Evolutionary conservation across 2,888 invertebrate species (phyloP).

Genomic region (Eledona agricola): DNA sequence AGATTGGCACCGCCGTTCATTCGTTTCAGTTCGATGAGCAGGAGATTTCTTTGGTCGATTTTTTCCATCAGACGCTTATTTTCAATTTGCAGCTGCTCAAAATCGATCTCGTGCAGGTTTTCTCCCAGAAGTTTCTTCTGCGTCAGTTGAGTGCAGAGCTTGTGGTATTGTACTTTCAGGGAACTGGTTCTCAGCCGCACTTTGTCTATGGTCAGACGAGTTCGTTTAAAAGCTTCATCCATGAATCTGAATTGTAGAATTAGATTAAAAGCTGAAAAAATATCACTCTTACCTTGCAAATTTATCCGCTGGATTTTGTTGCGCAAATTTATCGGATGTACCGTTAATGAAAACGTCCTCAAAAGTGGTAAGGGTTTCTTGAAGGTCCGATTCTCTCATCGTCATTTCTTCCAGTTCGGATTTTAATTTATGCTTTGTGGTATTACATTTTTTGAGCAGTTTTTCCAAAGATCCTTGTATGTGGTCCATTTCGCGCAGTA

Average conservation of each 20-base stretch:
- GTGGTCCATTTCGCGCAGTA: conserved; percentile 38
- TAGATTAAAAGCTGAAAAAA: background rate
- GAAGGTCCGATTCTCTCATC: conserved; percentile 63
- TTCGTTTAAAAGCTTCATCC: conserved; percentile 67
- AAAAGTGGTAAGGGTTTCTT: conserved; percentile 63
- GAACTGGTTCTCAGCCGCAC: conserved; percentile 67
- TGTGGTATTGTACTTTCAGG: conserved; percentile 64
- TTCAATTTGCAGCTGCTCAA: conserved; percentile 69
- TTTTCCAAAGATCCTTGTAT: conserved; percentile 27
- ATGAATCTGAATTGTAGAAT: conserved; percentile 61
- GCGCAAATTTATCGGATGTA: conserved; percentile 65
- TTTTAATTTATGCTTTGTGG: conserved; percentile 25
- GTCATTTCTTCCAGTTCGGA: conserved; percentile 62
- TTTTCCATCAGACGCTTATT: conserved; percentile 63
- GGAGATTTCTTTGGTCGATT: conserved; percentile 65
- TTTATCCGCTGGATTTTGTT: conserved; percentile 69
- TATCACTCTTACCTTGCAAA: conserved; percentile 45
- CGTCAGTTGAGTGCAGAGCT: conserved; percentile 65
- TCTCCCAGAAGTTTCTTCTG: conserved; percentile 68
- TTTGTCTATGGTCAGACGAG: conserved; percentile 66
- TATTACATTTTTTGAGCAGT: conserved; percentile 30
- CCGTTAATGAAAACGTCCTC: conserved; percentile 62
- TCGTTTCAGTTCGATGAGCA: conserved; percentile 67
- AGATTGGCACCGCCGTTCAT: conserved; percentile 67
- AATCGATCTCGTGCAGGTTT: conserved; percentile 68